Base-by-base conservation (phyloP, 1,140 invertebrate species). In the Caenorhabditis briggsae region DNA sequence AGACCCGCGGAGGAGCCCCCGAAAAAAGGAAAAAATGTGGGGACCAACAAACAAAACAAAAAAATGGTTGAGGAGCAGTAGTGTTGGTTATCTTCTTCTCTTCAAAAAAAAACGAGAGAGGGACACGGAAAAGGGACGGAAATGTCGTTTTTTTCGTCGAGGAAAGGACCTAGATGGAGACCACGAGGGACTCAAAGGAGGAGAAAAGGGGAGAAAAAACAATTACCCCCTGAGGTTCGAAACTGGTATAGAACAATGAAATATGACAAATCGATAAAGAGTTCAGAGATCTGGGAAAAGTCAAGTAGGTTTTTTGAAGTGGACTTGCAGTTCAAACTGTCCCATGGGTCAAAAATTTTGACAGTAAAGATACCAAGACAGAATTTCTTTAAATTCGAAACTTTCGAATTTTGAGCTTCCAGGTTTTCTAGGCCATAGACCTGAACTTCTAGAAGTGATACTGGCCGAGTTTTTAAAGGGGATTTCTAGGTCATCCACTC, bases 21-120 rank as follows among this genome's bases (percentile, higher is more conserved):
- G n/a, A 58, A 61, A 61, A 61, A 33, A 25, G 3, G 59, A 23
- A 61, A 61, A 53, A 53, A 53, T 53, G 50, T 11, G 16, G 20
- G 59, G 59, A 61, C 59, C 59, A 61, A 61, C 59, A 61, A 61
- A 61, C 59, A 61, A 61, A 61, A 61, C 59, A 61, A 61, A 58
- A 58, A 53, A 58, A 58, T 8, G 20, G 43, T 16, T 8, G 64
- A 12, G 64, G 33, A n/a, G 23, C 18, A 59, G 23, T 59, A 33
- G 33, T 33, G 33, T 33, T 33, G 61, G 56, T 58, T 58, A 58
- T 58, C 56, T 58, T 33, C 33, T 33, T 33, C 33, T 33, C 50
- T 11, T 53, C 6, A 33, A 61, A 11, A 61, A 23, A 61, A 14
- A 61, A 61, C n/a, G n/a, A 23, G 20, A 61, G 25, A 46, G 18